Conservation (phyloP, 2,797 vertebrate species). For the Pangasius macronema region DNA sequence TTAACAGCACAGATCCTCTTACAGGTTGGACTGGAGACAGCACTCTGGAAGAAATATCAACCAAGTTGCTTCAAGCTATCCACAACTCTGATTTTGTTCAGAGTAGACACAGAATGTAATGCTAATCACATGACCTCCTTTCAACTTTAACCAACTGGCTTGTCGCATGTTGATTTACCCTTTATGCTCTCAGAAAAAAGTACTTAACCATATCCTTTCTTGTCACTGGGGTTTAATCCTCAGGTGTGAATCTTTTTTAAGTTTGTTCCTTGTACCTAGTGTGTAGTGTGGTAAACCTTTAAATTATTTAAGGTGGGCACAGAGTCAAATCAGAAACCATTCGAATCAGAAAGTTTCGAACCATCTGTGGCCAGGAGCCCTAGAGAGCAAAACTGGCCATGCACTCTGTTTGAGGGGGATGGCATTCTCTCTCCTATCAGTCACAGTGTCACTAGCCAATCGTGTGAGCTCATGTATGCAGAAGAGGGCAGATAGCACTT, state of each 20-base stretch:
- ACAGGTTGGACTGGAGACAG: conserved; percentile 1
- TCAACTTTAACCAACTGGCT: neutral
- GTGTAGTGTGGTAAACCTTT: neutral
- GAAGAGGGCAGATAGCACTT: neutral
- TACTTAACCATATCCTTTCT: neutral
- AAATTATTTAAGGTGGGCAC: neutral
- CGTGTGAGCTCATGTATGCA: neutral
- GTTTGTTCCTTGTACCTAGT: neutral
- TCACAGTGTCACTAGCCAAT: neutral
- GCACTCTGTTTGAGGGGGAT: neutral
- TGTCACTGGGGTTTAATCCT: neutral
- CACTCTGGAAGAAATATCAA: conserved; percentile 9
- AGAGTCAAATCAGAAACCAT: too few species aligned
- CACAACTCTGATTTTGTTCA: conserved; percentile 9
- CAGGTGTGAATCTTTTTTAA: neutral
- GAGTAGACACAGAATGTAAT: neutral
- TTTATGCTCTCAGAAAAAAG: neutral
- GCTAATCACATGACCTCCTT: conserved; percentile 12
- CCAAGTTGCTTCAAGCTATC: too few species aligned
- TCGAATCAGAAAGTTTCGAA: neutral
- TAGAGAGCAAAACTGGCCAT: neutral
- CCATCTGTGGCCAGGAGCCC: neutral
- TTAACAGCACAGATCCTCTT: conserved; percentile 35
- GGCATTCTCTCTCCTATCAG: neutral
- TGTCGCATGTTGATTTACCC: neutral